Base-by-base conservation (phyloP, 2,797 vertebrate genomes). In the Halcyon badia region DNA sequence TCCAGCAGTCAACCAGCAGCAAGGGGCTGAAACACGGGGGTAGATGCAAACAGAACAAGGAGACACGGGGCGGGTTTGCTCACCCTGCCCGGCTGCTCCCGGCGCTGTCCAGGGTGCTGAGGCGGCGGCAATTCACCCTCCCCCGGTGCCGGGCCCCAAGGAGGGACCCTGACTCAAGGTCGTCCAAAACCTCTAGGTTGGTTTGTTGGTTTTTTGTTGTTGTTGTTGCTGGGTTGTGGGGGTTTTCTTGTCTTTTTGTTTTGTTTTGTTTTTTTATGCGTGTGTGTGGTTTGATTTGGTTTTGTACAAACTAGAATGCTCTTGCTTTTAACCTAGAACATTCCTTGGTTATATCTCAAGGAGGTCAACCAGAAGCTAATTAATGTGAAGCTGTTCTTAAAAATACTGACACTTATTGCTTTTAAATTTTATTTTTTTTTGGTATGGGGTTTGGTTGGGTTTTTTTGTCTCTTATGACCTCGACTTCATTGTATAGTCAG, bases 71-170 rank as follows among this genome's bases (percentile, higher is more conserved):
- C 6, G 21, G 46, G 46, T 22, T 49, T 49, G 24, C 48, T 24
- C 13, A 7, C 24, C 12, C 48, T 24, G 28, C 31, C 52, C 7
- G 14, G 41, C 35, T 11, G 33, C 11, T 6, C 19, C 72, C 3
- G 10, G 6, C 31, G 39, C 91, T 93, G 20, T 66, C 91, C 91
- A 3, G 30, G 78, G 85, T 89, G 33, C 89, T 89, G 91, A 0
- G 48, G 2, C 11, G 7, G 11, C 10, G 0, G 10, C 8, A 3
- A 17, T 5, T 22, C 16, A 0, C 3, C 18, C 18, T n/a, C 13
- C 10, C 13, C 4, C 3, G 3, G 35, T 7, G 42, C 24, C 14
- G 22, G 12, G 17, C 42, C 42, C 16, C 42, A 18, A 18, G 14
- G 11, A 33, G 9, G 8, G 24, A 65, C 18, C 11, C 81, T 16